Base-by-base conservation (phyloP, 2,113 vertebrate genomes). In the Lepus americanus region DNA sequence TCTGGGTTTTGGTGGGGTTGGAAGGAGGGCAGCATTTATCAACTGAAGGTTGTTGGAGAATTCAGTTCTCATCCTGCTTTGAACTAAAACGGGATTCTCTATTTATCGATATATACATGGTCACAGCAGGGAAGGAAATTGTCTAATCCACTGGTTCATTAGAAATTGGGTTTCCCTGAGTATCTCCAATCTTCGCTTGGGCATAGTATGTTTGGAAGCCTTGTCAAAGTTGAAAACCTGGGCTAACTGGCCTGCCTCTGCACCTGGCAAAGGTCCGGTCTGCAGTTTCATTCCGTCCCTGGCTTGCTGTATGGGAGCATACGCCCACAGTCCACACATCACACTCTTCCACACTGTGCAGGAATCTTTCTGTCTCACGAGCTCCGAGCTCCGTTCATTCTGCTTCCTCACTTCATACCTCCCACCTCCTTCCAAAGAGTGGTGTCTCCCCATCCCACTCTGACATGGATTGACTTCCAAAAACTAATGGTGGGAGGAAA, bases 101-200 rank as follows among this genome's bases (percentile, higher is more conserved):
- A n/a, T 10, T 89, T 61, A 72, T 73, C 44, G 51, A 49, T 22
- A n/a, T 82, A n/a, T 78, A 44, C 29, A 51, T 39, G 20, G 64
- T 92, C 53, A 84, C 33, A 81, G 19, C 69, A 80, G 66, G 77
- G 31, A 95, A 93, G 17, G 13, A 83, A 67, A 66, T 77, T 72
- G 53, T 55, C 23, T 33, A 39, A 7, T 86, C 14, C 23, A 64
- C 11, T 33, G 6, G 59, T 64, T 16, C 39, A 63, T 23, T 89
- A 64, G n/a, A 89, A 89, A 51, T 19, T 36, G 7, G 36, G 4
- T 10, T 74, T 86, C 80, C 31, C 39, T 82, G 11, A 13, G 11
- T 79, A 8, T 76, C 51, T 77, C n/a, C 19, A 6, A 55, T 13
- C 27, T 83, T 33, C 44, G 39, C 6, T 14, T 64, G 31, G 25